Base-by-base conservation (phyloP, 2,113 vertebrate species). In the Stegastes partitus region DNA sequence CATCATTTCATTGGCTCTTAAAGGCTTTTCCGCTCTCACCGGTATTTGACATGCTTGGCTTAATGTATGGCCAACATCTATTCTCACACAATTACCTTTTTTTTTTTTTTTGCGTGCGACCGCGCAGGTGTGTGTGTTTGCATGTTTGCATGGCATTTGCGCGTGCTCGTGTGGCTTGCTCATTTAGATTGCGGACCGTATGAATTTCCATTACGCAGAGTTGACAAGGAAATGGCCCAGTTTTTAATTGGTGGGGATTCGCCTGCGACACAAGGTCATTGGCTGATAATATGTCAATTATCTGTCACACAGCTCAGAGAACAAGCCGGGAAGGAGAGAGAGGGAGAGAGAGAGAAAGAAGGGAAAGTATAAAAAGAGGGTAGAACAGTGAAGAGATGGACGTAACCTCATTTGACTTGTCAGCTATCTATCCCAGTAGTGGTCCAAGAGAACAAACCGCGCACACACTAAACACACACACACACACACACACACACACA, bases 211-310 rank as follows among this genome's bases (percentile, higher is more conserved):
- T 87, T 85, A 81, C 55, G 10, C 54, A 45, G 64, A 25, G 47
- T 59, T 86, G 81, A 89, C 87, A 82, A 76, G 78, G 83, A 78
- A 89, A 85, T 82, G 76, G 68, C 37, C 26, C 47, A 25, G n/a
- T 74, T 87, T 85, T 87, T 89, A 91, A 92, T 92, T 88, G 86
- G 75, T 22, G 58, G 68, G 77, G 75, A 80, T 68, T 85, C 18
- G 37, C 67, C 51, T 64, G 72, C 21, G 22, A 80, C 75, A 74
- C 81, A 90, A 91, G 90, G 91, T 93, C 91, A 87, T 71, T 78
- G 87, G 76, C 61, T 80, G 84, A 90, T 91, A 80, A 89, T 81
- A 81, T 79, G 81, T 91, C 87, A 87, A 86, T 89, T 84, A 89
- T 74, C 69, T 74, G 78, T 87, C 77, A 58, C 82, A 64, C 55